Evolutionary conservation across 2,888 invertebrate genomes (phyloP), one percentile per base, ranked within the genome.

Genomic region (Meta bourneti): DNA sequence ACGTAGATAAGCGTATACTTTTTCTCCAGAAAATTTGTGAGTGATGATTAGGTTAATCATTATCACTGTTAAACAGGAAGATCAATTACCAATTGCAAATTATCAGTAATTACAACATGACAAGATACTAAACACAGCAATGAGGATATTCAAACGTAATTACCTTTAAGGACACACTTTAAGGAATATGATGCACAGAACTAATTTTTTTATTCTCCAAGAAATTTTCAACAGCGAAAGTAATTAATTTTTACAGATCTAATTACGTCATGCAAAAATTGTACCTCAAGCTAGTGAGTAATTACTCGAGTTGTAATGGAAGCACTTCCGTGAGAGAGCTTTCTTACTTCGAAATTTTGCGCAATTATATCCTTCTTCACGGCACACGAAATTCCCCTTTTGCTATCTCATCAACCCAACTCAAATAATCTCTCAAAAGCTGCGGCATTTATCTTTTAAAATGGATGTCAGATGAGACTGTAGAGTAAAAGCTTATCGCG

Each of bases 381-480:
- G 54, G 13, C 6, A 13, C 49, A 52, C 49, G 81, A 70, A 70
- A 82, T 34, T 82, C 71, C 83, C 34, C 1, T 52, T 83, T 83
- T 54, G 9, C 9, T 20, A 49, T 71, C 74, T 61, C 61, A 61
- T 79, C 81, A 75, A 81, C 78, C 80, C 61, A 81, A 70, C 90
- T 85, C 85, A 72, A 84, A 84, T 83, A 89, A 83, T 83, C 77
- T 77, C 34, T 51, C 77, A 81, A 16, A 89, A 75, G 74, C 84
- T 52, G 51, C 49, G 9, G 75, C 74, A 85, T 85, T 90, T 90
- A 90, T 85, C 80, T 84, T 85, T 90, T 20, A 85, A 90, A 90
- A 80, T 85, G 85, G 84, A 90, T 90, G 90, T 85, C 75, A 83
- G 70, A 77, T 82, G 80, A 89, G 71, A 7, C 75, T 81, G n/a